Evolutionary conservation across 1,140 invertebrate genomes (phyloP), one percentile per base, ranked within the genome.

Genomic region (Nebria ingens): DNA sequence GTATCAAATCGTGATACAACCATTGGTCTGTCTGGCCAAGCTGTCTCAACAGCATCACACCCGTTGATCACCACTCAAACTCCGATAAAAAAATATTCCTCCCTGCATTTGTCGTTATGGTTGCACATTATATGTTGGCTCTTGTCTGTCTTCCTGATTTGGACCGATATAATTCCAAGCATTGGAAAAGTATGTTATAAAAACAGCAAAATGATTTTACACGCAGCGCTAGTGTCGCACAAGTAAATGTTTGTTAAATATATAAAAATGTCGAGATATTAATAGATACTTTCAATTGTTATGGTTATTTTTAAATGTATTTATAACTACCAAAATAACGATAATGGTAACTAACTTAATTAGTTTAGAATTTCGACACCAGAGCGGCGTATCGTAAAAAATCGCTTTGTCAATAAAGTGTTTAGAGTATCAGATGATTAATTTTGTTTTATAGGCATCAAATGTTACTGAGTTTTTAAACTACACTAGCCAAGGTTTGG

Each of bases 181-280:
- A 63, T 77, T 55, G 76, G 76, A 60, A 72, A 75, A 57, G 76
- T 77, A 62, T 67, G 66, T n/a, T n/a, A n/a, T n/a, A n/a, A n/a
- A n/a, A n/a, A n/a, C n/a, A n/a, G n/a, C n/a, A n/a, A n/a, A n/a
- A 17, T 56, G 13, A 22, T 25, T 53, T 51, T 57, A n/a, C n/a
- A n/a, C n/a, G n/a, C n/a, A n/a, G n/a, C n/a, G n/a, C n/a, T n/a
- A n/a, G n/a, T n/a, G n/a, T n/a, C n/a, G n/a, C n/a, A n/a, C n/a
- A n/a, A n/a, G n/a, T n/a, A n/a, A n/a, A n/a, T n/a, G n/a, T n/a
- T n/a, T n/a, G n/a, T n/a, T n/a, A n/a, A n/a, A n/a, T n/a, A n/a
- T n/a, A n/a, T n/a, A n/a, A n/a, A n/a, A n/a, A n/a, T n/a, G n/a
- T n/a, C n/a, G n/a, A n/a, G n/a, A n/a, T n/a, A n/a, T n/a, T n/a